Base-by-base conservation (phyloP, 2,113 vertebrate species). In the Elgaria multicarinata region DNA sequence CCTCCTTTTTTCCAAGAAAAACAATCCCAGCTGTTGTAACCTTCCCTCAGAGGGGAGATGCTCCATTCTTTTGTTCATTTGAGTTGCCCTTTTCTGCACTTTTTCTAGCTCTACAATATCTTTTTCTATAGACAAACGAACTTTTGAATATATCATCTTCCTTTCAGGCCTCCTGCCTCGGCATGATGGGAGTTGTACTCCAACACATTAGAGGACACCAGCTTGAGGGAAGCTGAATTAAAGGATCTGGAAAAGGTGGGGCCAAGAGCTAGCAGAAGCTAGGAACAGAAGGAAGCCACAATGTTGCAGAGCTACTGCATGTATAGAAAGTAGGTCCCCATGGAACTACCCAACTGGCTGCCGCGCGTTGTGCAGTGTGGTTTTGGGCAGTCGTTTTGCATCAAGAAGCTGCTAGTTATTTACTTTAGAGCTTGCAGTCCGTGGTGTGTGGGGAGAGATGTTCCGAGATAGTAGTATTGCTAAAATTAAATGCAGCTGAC, bases 401-500 rank as follows among this genome's bases (percentile, higher is more conserved):
- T 93, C 90, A 86, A 88, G 87, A 91, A 95, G 90, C 91, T 95
- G 95, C 92, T 96, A 95, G 94, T 96, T 96, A 94, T 96, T 96
- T 95, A 92, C 95, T 94, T 93, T 93, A 93, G 93, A 92, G 89
- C 90, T 93, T 88, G 91, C 94, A 96, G 96, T 96, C 96, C 87
- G 4, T 87, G 92, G 94, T n/a, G 50, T 3, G 46, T 50, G 58
- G 20, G 94, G 95, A 94, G 94, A 94, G 95, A 96, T 96, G 95
- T 91, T 93, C 92, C 88, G 93, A 96, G 95, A 95, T 95, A 95
- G 92, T 81, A 85, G 90, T 75, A 86, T 92, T 94, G 93, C 95
- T 94, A 95, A 95, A 96, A 96, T 96, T 94, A 96, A 95, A 94
- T 89, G 76, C 95, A 96, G 92, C 92, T 95, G 95, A 76, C 89